phyloP scores from a whole-genome alignment of 2,113 vertebrate genomes.

The Dicerorhinus sumatrensis region DNA sequence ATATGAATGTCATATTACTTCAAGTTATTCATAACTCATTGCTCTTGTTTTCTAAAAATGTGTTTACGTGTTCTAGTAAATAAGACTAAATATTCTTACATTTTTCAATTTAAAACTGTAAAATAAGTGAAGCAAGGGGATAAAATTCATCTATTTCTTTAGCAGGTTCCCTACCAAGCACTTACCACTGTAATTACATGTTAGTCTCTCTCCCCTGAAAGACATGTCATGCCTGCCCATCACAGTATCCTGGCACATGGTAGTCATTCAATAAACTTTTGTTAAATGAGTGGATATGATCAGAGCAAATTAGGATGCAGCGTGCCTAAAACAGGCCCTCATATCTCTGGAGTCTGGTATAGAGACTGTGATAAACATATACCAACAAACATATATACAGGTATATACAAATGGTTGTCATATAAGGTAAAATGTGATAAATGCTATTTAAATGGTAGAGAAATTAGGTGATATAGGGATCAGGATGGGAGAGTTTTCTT shows the following conservation, averaged over 20 bases:
- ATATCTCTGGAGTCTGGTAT: background rate
- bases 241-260: background rate
- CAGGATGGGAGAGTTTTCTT: background rate
- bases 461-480: background rate
- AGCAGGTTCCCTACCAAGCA: background rate
- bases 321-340: background rate
- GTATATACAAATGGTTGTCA: background rate
- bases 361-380: background rate
- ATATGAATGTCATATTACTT: background rate
- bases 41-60: background rate
- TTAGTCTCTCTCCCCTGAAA: background rate
- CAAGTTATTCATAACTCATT: background rate
- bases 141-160: slow-evolving; percentile 22
- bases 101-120: background rate
- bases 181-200: background rate
- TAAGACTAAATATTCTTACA: background rate
- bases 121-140: background rate
- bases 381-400: background rate
- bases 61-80: background rate
- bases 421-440: background rate
- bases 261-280: background rate
- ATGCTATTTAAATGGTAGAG: background rate
- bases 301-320: background rate
- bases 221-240: background rate
- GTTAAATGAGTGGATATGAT: background rate